Conservation (phyloP, 2,888 invertebrate species). For the Pyrrhia umbra region DNA sequence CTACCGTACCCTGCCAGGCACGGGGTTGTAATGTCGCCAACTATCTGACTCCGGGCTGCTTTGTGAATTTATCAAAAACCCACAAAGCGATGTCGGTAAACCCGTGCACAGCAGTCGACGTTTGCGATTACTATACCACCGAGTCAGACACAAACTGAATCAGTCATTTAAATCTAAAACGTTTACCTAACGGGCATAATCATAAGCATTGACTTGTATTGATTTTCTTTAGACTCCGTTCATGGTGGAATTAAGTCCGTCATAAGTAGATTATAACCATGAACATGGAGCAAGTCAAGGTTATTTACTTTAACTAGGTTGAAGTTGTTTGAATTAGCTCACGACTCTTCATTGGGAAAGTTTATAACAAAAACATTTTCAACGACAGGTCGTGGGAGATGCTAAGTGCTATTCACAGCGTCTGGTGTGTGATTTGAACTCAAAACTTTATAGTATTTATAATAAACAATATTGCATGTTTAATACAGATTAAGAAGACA, state of each 20-base stretch:
- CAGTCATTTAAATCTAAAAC: not conserved
- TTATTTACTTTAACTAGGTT: not conserved
- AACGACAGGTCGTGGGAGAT: not conserved
- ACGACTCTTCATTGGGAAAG: not conserved
- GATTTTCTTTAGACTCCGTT: constrained; percentile 15
- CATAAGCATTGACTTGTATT: not conserved
- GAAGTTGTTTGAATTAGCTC: not conserved
- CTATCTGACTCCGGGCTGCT: too few species aligned
- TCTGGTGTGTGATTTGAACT: not conserved
- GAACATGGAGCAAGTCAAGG: constrained; percentile 15
- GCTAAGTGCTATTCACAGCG: not conserved
- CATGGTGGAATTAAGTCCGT: constrained; percentile 4
- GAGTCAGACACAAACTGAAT: too few species aligned
- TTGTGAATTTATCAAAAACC: too few species aligned
- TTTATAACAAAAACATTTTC: not conserved
- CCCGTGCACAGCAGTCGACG: too few species aligned
- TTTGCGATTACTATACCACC: too few species aligned
- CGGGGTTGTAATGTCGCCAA: too few species aligned
- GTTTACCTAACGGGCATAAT: not conserved
- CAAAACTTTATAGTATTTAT: not conserved
- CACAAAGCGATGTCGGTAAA: too few species aligned
- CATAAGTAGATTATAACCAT: constrained; percentile 20
- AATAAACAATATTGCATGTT: not conserved
- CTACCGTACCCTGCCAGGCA: too few species aligned
- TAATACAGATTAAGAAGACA: not conserved